Evolutionary conservation across 2,113 vertebrate genomes (phyloP), one percentile per base, ranked within the genome.

Genomic region (Paraplagusia blochii): DNA sequence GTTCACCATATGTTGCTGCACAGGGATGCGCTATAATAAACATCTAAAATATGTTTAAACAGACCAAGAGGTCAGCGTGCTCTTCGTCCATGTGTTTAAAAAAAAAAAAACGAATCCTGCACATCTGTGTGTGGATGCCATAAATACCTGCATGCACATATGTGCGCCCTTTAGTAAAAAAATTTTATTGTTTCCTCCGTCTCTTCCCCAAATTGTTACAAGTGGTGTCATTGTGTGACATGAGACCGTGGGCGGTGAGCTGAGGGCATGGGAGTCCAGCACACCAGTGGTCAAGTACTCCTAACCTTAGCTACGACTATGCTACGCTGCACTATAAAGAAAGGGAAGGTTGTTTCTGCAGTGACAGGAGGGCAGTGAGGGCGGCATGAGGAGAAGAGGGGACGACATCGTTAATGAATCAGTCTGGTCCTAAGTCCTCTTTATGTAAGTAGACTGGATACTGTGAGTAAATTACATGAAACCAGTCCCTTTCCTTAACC

Each of bases 171-270:
- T 29, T 61, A 85, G 71, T 83, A 80, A 83, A 85, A n/a, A 85
- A 29, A 66, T 82, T 80, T 80, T 74, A 84, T 42, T 73, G 78
- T 63, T 62, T 81, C 22, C 22, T 29, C 22, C 6, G 22, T 29
- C 22, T 83, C 79, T 79, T 78, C 77, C 52, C 68, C 64, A 74
- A 87, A 89, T 83, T 87, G 77, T 85, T 84, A 83, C 77, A 85
- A 85, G 84, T 65, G 69, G 53, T 71, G 69, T 74, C 70, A 68
- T 84, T 85, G 75, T 85, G 84, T 66, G 72, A 75, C 48, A 68
- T 57, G 63, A 44, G 73, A 52, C 60, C 70, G 53, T 54, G 82
- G 71, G 76, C 66, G 62, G 72, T 58, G 22, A 58, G 58, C 53
- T 51, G 64, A 74, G 77, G 77, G 67, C 58, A 71, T 34, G 53